Evolutionary conservation across 2,113 vertebrate species (phyloP), one percentile per base, ranked within the genome.

Genomic region (Brachionichthys hirsutus): DNA sequence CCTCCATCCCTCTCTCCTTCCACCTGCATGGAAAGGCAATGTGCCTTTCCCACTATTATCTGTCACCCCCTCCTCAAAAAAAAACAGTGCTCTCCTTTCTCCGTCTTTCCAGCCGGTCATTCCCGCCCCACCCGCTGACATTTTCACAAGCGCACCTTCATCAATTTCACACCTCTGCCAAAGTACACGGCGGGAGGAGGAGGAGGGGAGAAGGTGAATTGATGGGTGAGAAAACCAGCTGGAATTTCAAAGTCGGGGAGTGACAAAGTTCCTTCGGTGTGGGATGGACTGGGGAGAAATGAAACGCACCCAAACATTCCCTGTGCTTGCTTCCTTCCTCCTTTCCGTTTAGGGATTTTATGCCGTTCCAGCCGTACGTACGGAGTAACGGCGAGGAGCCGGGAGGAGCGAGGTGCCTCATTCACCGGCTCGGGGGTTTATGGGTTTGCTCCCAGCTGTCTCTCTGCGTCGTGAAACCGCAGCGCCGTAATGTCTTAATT

Each of bases 361-460:
- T 53, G 52, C 67, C 52, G 40, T 78, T 80, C 72, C 58, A 62
- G 75, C 78, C n/a, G n/a, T n/a, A n/a, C n/a, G n/a, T n/a, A n/a
- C n/a, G n/a, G n/a, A n/a, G n/a, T n/a, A n/a, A n/a, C n/a, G n/a
- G 20, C 19, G 34, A 41, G 54, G 14, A n/a, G 71, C 4, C 24
- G 24, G 56, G 68, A 56, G 69, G 30, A 61, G 81, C 70, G 84
- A 82, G 85, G 83, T 85, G 77, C 68, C 83, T 85, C 72, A 55
- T 83, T 87, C 77, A 77, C 56, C 72, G 81, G 78, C 80, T 75
- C 78, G 51, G 70, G 78, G 79, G 73, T 88, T 88, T 87, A 89
- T 87, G 84, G 84, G 80, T 87, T 85, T 76, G 83, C 77, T 85
- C 83, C 89, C 89, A 88, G 89, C 89, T 88, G 87, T 87, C 88